Base-by-base conservation (phyloP, 2,797 vertebrate genomes). In the Pelobates cultripes region DNA sequence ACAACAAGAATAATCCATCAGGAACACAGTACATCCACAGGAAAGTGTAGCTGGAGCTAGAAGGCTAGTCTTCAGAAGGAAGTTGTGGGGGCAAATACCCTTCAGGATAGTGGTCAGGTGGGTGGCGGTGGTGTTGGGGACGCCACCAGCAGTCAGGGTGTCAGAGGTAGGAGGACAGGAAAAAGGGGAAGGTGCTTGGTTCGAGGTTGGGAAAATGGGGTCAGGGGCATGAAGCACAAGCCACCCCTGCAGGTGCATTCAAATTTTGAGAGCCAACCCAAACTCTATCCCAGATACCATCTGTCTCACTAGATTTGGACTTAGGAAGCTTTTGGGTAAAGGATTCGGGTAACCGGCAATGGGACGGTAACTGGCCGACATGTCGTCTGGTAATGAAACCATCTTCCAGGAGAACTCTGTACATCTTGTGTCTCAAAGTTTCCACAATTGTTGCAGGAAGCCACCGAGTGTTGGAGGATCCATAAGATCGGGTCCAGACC, bases 371-470 rank as follows among this genome's bases (percentile, higher is more conserved):
- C 3, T 69, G 40, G 67, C 43, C 67, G 42, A 43, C 67, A 69
- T 69, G 67, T 43, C 67, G 4, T 66, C 63, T 66, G 7, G 63
- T 66, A 66, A 66, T 3, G 40, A n/a, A 66, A 66, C 3, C 40
- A 69, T 69, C 67, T 43, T 69, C 67, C 67, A 69, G 67, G 67
- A 1, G 41, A 13, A 69, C 67, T 69, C 40, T 69, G 41, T 3
- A 69, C 67, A 69, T 69, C 67, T 69, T 69, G 67, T 40, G 43
- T 69, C 67, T 41, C 67, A 69, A 43, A 43, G 67, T 43, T 43
- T 69, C 67, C 12, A 69, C 67, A 2, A 69, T 3, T 5, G 67
- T 69, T 4, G 67, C 67, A 69, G 67, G 67, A 3, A 42, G 67
- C 67, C 1, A 69, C 41, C 41, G 43, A 69, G 41, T 69, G 8